Conservation (phyloP, 2,113 vertebrate species). For the Salvator merianae region DNA sequence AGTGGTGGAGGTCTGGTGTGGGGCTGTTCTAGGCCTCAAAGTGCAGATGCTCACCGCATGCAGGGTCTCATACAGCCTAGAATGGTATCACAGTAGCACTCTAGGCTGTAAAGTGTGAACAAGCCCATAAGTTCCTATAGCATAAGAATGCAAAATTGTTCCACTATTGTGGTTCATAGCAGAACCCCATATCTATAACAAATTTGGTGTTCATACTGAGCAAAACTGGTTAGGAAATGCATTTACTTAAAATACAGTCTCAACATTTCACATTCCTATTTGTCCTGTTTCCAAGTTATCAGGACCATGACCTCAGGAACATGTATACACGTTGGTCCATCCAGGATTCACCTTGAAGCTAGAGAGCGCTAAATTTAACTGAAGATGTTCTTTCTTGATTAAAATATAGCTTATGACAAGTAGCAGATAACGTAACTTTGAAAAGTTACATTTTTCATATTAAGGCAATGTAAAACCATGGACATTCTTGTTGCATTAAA, state of each 20-base stretch:
- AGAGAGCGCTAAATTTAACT: neutral
- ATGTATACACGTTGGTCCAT: neutral
- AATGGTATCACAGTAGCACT: too few relatives aligned
- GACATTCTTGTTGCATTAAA: neutral
- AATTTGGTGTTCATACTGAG: neutral
- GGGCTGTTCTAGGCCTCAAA: too few relatives aligned
- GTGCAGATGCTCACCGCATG: too few relatives aligned
- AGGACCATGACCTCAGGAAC: too few relatives aligned
- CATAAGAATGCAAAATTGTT: neutral
- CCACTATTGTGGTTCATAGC: neutral
- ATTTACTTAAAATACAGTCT: neutral
- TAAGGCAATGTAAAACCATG: too few relatives aligned
- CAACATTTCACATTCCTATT: neutral
- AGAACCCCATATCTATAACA: neutral
- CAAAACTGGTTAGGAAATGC: neutral
- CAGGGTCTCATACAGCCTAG: too few relatives aligned
- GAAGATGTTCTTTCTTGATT: neutral
- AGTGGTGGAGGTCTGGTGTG: too few relatives aligned
- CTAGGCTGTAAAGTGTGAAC: too few relatives aligned
- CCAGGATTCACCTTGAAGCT: neutral
- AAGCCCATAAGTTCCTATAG: too few relatives aligned
- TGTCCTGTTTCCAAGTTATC: too few relatives aligned
- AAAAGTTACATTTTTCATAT: neutral
- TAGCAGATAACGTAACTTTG: neutral
- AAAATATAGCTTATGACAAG: neutral